Evolutionary conservation across 2,797 vertebrate genomes (phyloP), one percentile per base, ranked within the genome.

Genomic region (Menidia menidia): DNA sequence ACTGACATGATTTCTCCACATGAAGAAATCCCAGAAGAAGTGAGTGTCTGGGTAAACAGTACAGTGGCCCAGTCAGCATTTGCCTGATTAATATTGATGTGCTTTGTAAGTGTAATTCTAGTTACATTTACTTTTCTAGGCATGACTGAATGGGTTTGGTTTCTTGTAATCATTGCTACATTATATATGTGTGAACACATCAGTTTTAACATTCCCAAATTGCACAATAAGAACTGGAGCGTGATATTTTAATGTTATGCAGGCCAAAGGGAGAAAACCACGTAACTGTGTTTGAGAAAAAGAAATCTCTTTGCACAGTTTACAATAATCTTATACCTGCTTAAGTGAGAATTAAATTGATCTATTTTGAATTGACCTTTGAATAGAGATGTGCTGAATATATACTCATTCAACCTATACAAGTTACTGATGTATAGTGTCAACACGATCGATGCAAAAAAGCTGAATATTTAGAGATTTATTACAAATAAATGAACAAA

Each of bases 141-240:
- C 80, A 78, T 83, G 77, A 76, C 31, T 19, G 68, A 51, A 30
- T 31, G 9, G 52, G 15, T 68, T 41, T 31, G 39, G 47, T 64
- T 72, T 58, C 67, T 65, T 66, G 43, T 63, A 59, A 31, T 63
- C 14, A 64, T 41, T 48, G 15, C 31, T 32, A 62, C 61, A 53
- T 51, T 19, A 51, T 63, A n/a, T 33, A 57, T 73, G 64, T 77
- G 51, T 69, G 70, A 75, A 80, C 48, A 45, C 60, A 56, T 13
- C 25, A 60, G 42, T 79, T 57, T 68, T 25, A 45, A 77, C 60
- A 53, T 64, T 44, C 32, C 45, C n/a, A 44, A 43, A 51, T 14
- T 45, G 68, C 58, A 58, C 35, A 67, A 1, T 0, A 42, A 65
- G 65, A 84, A 82, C 47, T 84, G 57, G 82, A 75, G 80, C 81